Conservation (phyloP, 1,140 invertebrate species). For the Helicorthomorpha holstii region DNA sequence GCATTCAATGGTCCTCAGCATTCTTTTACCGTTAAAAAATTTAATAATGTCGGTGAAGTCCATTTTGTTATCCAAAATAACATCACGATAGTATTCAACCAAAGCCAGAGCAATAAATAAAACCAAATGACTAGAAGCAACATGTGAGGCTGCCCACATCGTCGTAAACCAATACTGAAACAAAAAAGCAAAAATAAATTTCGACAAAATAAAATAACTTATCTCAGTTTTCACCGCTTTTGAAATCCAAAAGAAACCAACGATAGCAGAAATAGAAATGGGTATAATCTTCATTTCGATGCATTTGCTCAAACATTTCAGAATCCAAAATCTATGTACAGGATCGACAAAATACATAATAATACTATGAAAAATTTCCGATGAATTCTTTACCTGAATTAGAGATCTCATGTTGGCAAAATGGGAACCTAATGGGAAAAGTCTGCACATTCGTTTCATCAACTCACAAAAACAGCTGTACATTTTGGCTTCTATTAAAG, state of each 20-base stretch:
- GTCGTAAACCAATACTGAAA: slow-evolving; percentile 65
- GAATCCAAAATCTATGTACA: slow-evolving; percentile 67
- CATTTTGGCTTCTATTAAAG: slow-evolving; percentile 52
- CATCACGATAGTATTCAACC: slow-evolving; percentile 79
- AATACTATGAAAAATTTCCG: too few species aligned
- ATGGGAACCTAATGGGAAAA: slow-evolving; percentile 91
- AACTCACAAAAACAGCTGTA: slow-evolving; percentile 79
- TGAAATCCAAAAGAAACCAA: slow-evolving; percentile 69
- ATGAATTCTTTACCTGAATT: slow-evolving; percentile 29
- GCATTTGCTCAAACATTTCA: slow-evolving; percentile 86
- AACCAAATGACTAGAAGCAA: slow-evolving; percentile 74
- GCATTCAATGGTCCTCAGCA: too few species aligned
- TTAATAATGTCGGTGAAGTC: slow-evolving; percentile 96
- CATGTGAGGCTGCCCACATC: slow-evolving; percentile 84
- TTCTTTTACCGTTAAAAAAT: slow-evolving; percentile 85
- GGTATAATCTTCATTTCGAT: slow-evolving; percentile 84
- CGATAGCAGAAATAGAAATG: slow-evolving; percentile 96
- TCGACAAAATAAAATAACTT: neutral
- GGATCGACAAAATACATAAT: neutral
- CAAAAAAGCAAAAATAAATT: slow-evolving; percentile 8
- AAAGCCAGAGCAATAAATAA: slow-evolving; percentile 81
- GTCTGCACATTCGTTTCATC: slow-evolving; percentile 75
- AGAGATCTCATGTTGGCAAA: slow-evolving; percentile 81
- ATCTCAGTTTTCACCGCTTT: slow-evolving; percentile 34
- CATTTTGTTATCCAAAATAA: slow-evolving; percentile 87